These are phyloP conservation scores for Eustalomyia histrio DNA, from an alignment of 2,888 invertebrate genomes.

Conservation along the genomic window DNA sequence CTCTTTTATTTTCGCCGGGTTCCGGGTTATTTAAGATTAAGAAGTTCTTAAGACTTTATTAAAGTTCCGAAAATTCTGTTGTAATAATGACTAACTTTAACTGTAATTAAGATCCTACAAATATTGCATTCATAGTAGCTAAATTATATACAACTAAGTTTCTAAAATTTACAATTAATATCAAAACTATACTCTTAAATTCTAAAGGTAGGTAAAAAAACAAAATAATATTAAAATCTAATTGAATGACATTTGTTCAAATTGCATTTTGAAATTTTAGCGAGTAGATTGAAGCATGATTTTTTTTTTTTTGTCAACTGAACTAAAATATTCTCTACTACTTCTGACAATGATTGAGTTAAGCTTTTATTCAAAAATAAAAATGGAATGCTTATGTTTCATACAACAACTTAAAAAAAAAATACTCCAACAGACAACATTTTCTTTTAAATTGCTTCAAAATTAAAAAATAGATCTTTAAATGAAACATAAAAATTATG, in stretches of 20 bases:
- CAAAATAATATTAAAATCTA: neutral
- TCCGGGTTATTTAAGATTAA: too few relatives aligned
- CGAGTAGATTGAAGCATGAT: slow-evolving; percentile 56
- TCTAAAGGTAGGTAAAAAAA: slow-evolving; percentile 49
- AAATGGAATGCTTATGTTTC: slow-evolving; percentile 33
- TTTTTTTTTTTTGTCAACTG: slow-evolving; percentile 11
- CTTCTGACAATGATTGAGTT: neutral
- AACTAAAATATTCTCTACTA: slow-evolving; percentile 16
- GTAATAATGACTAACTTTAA: too few relatives aligned
- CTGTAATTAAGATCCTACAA: too few relatives aligned
- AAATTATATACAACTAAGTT: too few relatives aligned
- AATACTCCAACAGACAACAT: slow-evolving; percentile 34
- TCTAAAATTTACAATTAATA: neutral
- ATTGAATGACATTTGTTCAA: slow-evolving; percentile 33
- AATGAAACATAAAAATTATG: neutral
- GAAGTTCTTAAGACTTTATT: too few relatives aligned
- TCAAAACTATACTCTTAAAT: neutral
- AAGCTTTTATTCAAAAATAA: slow-evolving; percentile 12
- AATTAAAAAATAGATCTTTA: neutral
- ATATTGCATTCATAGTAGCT: too few relatives aligned
- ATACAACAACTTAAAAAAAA: slow-evolving; percentile 18
- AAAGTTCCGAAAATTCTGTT: too few relatives aligned
- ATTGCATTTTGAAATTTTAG: slow-evolving; percentile 45
- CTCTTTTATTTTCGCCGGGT: too few relatives aligned
- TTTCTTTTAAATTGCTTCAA: slow-evolving; percentile 34